Evolutionary conservation across 1,140 invertebrate genomes (phyloP).

Genomic region (Rhyacophila brunnea): DNA sequence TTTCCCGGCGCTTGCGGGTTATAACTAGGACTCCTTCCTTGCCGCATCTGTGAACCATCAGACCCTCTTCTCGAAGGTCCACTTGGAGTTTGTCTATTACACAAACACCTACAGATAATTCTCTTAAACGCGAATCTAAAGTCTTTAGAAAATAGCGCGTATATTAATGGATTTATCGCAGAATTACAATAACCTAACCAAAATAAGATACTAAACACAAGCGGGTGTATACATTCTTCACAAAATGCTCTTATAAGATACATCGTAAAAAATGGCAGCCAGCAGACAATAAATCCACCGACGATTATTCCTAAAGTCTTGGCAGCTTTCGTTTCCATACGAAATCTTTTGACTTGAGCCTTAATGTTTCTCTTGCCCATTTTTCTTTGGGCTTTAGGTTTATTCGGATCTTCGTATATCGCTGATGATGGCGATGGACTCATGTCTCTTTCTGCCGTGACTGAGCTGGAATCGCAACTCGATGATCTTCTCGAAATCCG

Average conservation of each 20-base stretch:
- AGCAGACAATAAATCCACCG: slow-evolving; percentile 90
- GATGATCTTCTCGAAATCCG: slow-evolving; percentile 38
- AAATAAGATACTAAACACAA: slow-evolving; percentile 88
- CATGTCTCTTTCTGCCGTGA: slow-evolving; percentile 39
- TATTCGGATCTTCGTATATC: slow-evolving; percentile 57
- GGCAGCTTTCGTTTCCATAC: slow-evolving; percentile 91
- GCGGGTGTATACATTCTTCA: slow-evolving; percentile 72
- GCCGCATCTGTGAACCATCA: slow-evolving; percentile 60
- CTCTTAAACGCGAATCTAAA: slow-evolving; percentile 90
- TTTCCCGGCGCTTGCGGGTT: slow-evolving; percentile 41
- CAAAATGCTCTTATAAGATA: slow-evolving; percentile 86
- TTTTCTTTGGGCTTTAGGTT: slow-evolving; percentile 64
- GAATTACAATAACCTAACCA: slow-evolving; percentile 98
- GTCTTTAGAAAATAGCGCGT: slow-evolving; percentile 89
- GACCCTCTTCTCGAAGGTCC: slow-evolving; percentile 55
- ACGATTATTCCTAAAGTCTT: slow-evolving; percentile 94
- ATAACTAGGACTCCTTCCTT: slow-evolving; percentile 45
- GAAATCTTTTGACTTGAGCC: slow-evolving; percentile 79
- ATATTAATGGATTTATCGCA: slow-evolving; percentile 90
- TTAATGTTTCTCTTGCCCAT: slow-evolving; percentile 86
- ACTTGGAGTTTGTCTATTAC: slow-evolving; percentile 43
- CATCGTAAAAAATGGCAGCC: slow-evolving; percentile 94
- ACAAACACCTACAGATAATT: slow-evolving; percentile 84
- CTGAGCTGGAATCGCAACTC: slow-evolving; percentile 40
- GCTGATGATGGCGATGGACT: slow-evolving; percentile 51